Percentiles rank a stretch among this genome's conserved stretches.
These are phyloP conservation scores for Dichetophora obliterata DNA, from an alignment of 2,888 invertebrate species.

Conservation along the genomic window DNA sequence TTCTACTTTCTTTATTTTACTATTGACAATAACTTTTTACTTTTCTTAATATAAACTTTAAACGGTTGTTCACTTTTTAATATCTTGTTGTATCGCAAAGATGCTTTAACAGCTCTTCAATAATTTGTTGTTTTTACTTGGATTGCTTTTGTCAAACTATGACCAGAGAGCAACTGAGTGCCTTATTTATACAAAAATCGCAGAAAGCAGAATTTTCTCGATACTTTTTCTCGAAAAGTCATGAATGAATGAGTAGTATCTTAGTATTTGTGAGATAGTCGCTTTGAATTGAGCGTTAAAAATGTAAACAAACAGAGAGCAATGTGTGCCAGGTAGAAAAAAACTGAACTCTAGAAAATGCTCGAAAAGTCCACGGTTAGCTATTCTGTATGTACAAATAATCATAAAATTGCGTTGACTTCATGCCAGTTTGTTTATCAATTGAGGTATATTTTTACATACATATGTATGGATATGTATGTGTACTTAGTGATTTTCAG, in stretches of 20 bases:
- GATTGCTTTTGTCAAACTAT: not conserved
- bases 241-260: not conserved
- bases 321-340: too few relatives aligned
- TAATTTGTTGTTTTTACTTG: slow-evolving; percentile 1
- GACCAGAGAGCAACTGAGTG: not conserved
- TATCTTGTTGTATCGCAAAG: slow-evolving; percentile 9
- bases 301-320: too few relatives aligned
- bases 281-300: not conserved
- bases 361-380: too few relatives aligned
- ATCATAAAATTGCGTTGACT: too few relatives aligned
- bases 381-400: too few relatives aligned
- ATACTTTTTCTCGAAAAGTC: not conserved
- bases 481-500: not conserved
- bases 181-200: slow-evolving; percentile 12
- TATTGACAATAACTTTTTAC: not conserved
- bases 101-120: not conserved
- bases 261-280: not conserved
- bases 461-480: too few relatives aligned
- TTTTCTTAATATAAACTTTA: not conserved
- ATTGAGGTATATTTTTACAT: too few relatives aligned
- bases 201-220: slow-evolving; percentile 12
- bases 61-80: not conserved
- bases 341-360: too few relatives aligned
- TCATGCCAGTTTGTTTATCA: too few relatives aligned
- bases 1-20: not conserved